These are phyloP conservation scores for Hirundo rustica DNA, from an alignment of 2,797 vertebrate species.

Conservation along the genomic window DNA sequence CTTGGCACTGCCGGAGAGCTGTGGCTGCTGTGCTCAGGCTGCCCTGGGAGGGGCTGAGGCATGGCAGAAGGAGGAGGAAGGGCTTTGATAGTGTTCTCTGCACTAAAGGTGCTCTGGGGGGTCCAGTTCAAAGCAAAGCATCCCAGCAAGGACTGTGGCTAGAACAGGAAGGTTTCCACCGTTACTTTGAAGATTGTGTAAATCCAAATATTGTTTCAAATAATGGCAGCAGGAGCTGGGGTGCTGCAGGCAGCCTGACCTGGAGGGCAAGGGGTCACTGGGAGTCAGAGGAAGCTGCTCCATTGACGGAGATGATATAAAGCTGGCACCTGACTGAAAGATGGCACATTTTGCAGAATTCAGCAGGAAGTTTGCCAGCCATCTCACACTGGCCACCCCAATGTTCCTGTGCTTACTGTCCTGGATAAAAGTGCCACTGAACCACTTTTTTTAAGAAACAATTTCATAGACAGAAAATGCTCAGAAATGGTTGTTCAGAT, in stretches of 20 bases:
- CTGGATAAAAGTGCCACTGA: background rate
- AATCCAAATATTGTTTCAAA: background rate
- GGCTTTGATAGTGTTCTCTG: background rate
- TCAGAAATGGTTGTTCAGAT: background rate
- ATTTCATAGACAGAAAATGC: background rate
- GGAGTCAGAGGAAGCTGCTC: background rate
- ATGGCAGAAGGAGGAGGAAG: background rate
- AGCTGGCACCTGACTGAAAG: background rate
- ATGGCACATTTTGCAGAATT: background rate
- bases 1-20: accelerated
- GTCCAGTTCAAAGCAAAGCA: background rate
- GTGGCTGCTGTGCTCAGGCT: accelerated
- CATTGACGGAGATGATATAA: no score
- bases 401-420: background rate
- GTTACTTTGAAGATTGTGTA: background rate
- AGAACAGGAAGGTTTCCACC: background rate
- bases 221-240: accelerated
- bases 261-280: background rate
- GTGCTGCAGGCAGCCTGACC: background rate
- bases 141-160: background rate
- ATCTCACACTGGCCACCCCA: background rate
- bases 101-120: background rate
- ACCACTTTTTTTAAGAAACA: background rate
- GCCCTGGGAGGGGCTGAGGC: background rate
- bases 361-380: background rate